phyloP scores from a whole-genome alignment of 2,888 invertebrate genomes.

The Nomada ruficornis region DNA sequence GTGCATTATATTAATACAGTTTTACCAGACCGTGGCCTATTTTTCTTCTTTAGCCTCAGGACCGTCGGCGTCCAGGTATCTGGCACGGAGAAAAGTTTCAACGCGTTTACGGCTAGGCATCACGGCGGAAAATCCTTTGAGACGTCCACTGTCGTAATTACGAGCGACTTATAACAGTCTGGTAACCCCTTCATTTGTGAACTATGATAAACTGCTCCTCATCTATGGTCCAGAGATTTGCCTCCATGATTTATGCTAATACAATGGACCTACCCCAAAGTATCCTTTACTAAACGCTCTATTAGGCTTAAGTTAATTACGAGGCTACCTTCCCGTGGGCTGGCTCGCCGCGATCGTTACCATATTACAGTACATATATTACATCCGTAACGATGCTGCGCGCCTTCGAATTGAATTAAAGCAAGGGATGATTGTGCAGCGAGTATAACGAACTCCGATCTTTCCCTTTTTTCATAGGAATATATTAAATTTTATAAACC shows the following conservation, averaged over 20 bases:
- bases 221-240: conserved; percentile 63
- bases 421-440: background rate
- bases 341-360: conserved; percentile 68
- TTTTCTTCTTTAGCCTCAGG: background rate
- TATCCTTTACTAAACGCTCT: conserved; percentile 77
- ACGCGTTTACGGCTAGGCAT: conserved; percentile 23
- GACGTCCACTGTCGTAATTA: conserved; percentile 62
- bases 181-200: conserved; percentile 73
- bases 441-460: background rate
- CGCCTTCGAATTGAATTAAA: conserved; percentile 52
- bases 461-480: too few relatives aligned
- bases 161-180: conserved; percentile 57
- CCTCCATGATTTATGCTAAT: conserved; percentile 79
- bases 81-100: conserved; percentile 29
- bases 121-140: conserved; percentile 52
- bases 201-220: conserved; percentile 72
- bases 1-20: background rate
- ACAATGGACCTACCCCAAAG: conserved; percentile 73
- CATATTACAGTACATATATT: conserved; percentile 72
- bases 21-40: background rate
- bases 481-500: too few relatives aligned
- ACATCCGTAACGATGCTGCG: conserved; percentile 60
- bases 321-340: conserved; percentile 69
- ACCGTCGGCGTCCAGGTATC: conserved; percentile 19
- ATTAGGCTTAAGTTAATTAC: conserved; percentile 80